These are phyloP conservation scores for Scaptomyza polygonia DNA, from an alignment of 2,888 invertebrate genomes.

Conservation along the genomic window DNA sequence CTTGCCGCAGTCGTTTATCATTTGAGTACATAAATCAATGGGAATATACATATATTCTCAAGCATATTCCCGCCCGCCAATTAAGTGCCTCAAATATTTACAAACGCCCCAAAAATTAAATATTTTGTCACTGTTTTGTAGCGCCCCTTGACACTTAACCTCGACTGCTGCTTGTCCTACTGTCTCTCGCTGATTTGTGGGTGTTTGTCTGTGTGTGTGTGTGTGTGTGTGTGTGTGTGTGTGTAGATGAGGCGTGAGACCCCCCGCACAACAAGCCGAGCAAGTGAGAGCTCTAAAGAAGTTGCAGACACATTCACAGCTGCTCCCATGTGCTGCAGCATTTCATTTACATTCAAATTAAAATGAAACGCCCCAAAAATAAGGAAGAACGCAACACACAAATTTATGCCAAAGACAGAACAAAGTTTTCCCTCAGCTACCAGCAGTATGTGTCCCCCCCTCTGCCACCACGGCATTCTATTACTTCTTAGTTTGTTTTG, in stretches of 20 bases:
- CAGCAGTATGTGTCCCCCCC: not conserved
- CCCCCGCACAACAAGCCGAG: no score
- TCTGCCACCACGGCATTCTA: not conserved
- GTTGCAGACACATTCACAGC: slow-evolving; percentile 51
- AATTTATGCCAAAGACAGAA: slow-evolving; percentile 70
- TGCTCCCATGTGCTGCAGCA: slow-evolving; percentile 62
- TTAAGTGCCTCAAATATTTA: slow-evolving; percentile 79
- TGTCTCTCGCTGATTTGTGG: slow-evolving; percentile 56
- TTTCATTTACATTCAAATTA: slow-evolving; percentile 82
- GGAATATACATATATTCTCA: slow-evolving; percentile 8
- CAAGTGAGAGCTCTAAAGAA: not conserved
- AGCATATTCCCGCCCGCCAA: slow-evolving; percentile 48
- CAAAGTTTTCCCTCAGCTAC: slow-evolving; percentile 13
- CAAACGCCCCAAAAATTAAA: slow-evolving; percentile 75
- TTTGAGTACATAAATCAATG: slow-evolving; percentile 50
- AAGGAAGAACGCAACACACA: slow-evolving; percentile 47
- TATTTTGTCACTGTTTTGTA: slow-evolving; percentile 78
- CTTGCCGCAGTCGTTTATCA: not conserved
- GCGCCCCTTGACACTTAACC: slow-evolving; percentile 77
- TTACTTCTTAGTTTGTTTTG: slow-evolving; percentile 66
- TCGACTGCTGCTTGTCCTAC: slow-evolving; percentile 23
- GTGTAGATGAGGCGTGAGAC: slow-evolving; percentile 7
- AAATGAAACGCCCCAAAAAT: slow-evolving; percentile 68
- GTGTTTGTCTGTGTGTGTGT: slow-evolving; percentile 20
- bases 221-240: slow-evolving; percentile 44